Base-by-base conservation (phyloP, 2,113 vertebrate genomes). In the Catagonus wagneri region DNA sequence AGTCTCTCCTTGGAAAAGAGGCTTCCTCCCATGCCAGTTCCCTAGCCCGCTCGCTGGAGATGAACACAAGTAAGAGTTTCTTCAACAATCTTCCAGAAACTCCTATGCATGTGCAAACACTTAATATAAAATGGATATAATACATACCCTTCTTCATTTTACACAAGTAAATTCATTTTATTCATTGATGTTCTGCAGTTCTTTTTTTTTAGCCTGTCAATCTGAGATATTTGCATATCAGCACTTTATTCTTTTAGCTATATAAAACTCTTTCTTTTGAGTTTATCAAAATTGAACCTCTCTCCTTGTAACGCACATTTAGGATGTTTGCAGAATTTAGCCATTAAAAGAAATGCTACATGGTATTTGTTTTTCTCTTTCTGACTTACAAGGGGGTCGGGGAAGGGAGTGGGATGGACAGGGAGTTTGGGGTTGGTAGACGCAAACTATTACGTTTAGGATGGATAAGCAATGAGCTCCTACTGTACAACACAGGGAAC, bases 191-290 rank as follows among this genome's bases (percentile, higher is more conserved):
- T 60, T 85, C 80, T 74, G 22, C 27, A 56, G 36, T 11, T 54
- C 11, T 12, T 79, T 56, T 92, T 92, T 87, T 61, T 78, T 50
- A 36, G 71, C 12, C 32, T 22, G 12, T 32, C 27, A 76, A 50
- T 84, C n/a, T 80, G 34, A 80, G 39, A 83, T 93, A 80, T 65
- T 85, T 93, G 34, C 58, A 65, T 44, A 52, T 85, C 11, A 80
- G 23, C 65, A 86, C 50, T 74, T 74, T 58, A 66, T 58, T 90
- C 39, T 78, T 90, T 84, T 65, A 60, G 3, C 11, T 63, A 60
- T 36, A 52, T 39, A 34, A 88, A 88, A 69, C n/a, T 75, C 52
- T 66, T 78, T n/a, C 19, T 9, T 79, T 83, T 79, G 27, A 79
- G 29, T 89, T 61, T 56, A 84, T 89, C 56, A 65, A 3, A 72